Conservation (phyloP, 2,113 vertebrate genomes). For the Anguilla rostrata region DNA sequence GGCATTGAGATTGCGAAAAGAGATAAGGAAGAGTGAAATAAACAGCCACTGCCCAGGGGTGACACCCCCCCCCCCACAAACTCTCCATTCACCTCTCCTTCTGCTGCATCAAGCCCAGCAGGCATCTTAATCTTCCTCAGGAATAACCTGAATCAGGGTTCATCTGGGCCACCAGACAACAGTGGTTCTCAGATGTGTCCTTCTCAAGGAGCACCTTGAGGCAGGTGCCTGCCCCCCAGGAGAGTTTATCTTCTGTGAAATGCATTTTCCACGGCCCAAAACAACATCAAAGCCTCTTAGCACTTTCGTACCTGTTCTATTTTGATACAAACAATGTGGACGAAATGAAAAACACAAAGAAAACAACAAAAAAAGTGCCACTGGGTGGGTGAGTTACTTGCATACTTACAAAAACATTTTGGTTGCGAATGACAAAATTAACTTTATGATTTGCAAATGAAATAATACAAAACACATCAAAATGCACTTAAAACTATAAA, state of each 20-base stretch:
- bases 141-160: slow-evolving; percentile 4
- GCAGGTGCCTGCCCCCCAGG: background rate
- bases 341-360: background rate
- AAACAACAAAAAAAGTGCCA: background rate
- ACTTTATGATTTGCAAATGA: background rate
- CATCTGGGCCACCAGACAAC: background rate
- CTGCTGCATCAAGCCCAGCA: slow-evolving; percentile 8
- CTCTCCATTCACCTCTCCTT: slow-evolving; percentile 3
- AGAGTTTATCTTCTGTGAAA: background rate
- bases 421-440: background rate
- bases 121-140: background rate
- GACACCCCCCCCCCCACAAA: background rate
- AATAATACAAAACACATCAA: background rate
- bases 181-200: slow-evolving; percentile 1
- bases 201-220: slow-evolving; percentile 1
- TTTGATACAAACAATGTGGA: background rate
- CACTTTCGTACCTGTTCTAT: background rate
- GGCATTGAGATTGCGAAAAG: background rate
- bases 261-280: background rate
- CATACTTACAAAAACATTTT: background rate
- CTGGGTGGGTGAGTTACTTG: background rate
- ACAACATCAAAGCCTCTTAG: background rate
- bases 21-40: background rate
- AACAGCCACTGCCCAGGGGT: background rate
- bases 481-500: background rate